Percentiles rank a stretch among this genome's conserved stretches.
These are phyloP conservation scores for Caradrina clavipalpis DNA, from an alignment of 2,888 invertebrate genomes.

Conservation along the genomic window DNA sequence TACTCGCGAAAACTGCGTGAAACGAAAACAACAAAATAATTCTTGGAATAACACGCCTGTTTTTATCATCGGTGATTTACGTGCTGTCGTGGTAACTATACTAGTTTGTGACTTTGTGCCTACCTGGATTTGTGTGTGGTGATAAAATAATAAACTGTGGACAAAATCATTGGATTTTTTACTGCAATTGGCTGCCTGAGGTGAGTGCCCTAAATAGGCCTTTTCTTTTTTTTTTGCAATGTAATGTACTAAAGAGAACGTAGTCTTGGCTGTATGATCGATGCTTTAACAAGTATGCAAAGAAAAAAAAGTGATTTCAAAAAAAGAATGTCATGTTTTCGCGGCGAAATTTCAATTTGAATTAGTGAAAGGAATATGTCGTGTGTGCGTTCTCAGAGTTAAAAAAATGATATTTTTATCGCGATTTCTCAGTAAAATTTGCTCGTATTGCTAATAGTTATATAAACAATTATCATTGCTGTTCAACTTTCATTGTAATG, in stretches of 20 bases:
- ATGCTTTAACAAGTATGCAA: neutral
- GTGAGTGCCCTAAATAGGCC: conserved; percentile 64
- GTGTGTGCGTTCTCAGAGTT: neutral
- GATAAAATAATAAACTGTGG: conserved; percentile 48
- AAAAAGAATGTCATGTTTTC: conserved; percentile 30
- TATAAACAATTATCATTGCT: neutral
- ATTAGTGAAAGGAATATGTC: conserved; percentile 12
- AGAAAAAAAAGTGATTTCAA: conserved; percentile 4
- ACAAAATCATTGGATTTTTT: conserved; percentile 56
- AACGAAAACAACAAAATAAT: conserved; percentile 49
- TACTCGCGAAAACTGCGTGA: conserved; percentile 27
- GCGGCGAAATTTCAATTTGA: conserved; percentile 18
- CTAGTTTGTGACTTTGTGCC: conserved; percentile 47
- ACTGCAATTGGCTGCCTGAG: conserved; percentile 48
- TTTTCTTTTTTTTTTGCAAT: conserved; percentile 56
- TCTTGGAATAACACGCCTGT: conserved; percentile 47
- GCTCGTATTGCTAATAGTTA: neutral
- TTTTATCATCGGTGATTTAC: conserved; percentile 31
- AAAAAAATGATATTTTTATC: conserved; percentile 11
- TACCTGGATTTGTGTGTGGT: conserved; percentile 57
- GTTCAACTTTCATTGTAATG: conserved; percentile 2
- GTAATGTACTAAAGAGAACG: conserved; percentile 11
- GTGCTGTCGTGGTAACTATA: conserved; percentile 29
- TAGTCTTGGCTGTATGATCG: conserved; percentile 25
- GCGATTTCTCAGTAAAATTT: neutral